These are phyloP conservation scores for Troides helena DNA, from an alignment of 2,888 invertebrate species.

Conservation along the genomic window DNA sequence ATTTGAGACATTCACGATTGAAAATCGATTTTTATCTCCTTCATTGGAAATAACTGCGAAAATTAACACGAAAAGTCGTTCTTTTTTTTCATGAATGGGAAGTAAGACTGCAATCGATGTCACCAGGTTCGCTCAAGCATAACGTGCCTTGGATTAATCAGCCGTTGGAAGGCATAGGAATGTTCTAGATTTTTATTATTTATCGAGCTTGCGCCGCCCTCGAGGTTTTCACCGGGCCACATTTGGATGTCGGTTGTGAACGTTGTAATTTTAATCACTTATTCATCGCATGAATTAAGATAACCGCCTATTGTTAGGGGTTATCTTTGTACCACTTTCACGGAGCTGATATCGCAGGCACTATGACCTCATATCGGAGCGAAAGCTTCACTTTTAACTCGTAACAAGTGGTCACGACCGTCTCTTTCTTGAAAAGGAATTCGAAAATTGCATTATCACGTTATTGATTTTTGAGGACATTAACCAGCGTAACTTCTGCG, in stretches of 20 bases:
- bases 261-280: constrained; percentile 45
- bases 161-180: constrained; percentile 46
- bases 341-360: constrained; percentile 25
- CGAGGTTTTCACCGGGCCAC: constrained; percentile 67
- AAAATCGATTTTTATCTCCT: constrained; percentile 11
- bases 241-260: constrained; percentile 53
- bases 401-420: constrained; percentile 15
- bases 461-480: constrained; percentile 21
- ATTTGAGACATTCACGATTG: constrained; percentile 32
- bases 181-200: constrained; percentile 48
- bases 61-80: constrained; percentile 39
- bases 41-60: constrained; percentile 35
- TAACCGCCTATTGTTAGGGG: constrained; percentile 52
- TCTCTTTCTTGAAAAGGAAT: constrained; percentile 4
- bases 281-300: constrained; percentile 51
- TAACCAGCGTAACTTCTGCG: constrained; percentile 1
- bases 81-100: constrained; percentile 48
- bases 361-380: constrained; percentile 27
- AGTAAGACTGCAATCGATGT: constrained; percentile 67
- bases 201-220: constrained; percentile 44
- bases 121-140: constrained; percentile 69
- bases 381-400: constrained; percentile 23
- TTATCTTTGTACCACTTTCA: constrained; percentile 45
- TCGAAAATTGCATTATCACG: constrained; percentile 5
- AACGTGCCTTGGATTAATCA: constrained; percentile 51